Percentiles rank a stretch among this genome's conserved stretches.
Conservation (phyloP, 2,888 invertebrate species). For the Noctua fimbriata region DNA sequence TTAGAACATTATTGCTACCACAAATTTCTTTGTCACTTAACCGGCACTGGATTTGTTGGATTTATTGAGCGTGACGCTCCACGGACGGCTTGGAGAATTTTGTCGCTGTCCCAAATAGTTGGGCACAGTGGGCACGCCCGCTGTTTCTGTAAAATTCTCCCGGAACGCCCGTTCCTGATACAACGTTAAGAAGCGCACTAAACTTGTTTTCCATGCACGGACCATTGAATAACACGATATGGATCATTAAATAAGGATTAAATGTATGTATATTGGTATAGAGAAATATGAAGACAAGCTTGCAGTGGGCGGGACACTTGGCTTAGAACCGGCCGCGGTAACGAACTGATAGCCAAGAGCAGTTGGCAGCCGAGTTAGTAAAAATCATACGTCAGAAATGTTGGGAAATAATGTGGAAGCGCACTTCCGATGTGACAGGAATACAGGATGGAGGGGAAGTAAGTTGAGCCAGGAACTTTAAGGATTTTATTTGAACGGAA, state of each 20-base stretch:
- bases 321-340: slow-evolving; percentile 70
- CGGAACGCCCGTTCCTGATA: slow-evolving; percentile 69
- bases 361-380: slow-evolving; percentile 72
- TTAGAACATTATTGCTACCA: slow-evolving; percentile 82
- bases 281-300: slow-evolving; percentile 65
- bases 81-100: slow-evolving; percentile 73
- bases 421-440: slow-evolving; percentile 53
- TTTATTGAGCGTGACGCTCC: slow-evolving; percentile 80
- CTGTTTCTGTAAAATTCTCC: slow-evolving; percentile 66
- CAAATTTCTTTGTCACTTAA: slow-evolving; percentile 85
- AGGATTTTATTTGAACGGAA: slow-evolving; percentile 35
- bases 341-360: slow-evolving; percentile 74
- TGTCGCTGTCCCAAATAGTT: slow-evolving; percentile 71
- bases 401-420: slow-evolving; percentile 58
- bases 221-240: slow-evolving; percentile 66
- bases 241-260: slow-evolving; percentile 67
- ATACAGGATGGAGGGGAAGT: slow-evolving; percentile 51
- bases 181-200: slow-evolving; percentile 63
- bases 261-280: slow-evolving; percentile 53
- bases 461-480: slow-evolving; percentile 45
- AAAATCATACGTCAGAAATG: slow-evolving; percentile 68
- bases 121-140: slow-evolving; percentile 61
- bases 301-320: slow-evolving; percentile 72
- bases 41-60: slow-evolving; percentile 77
- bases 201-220: slow-evolving; percentile 65